Base-by-base conservation (phyloP, 2,113 vertebrate genomes). In the Lagopus leucura region DNA sequence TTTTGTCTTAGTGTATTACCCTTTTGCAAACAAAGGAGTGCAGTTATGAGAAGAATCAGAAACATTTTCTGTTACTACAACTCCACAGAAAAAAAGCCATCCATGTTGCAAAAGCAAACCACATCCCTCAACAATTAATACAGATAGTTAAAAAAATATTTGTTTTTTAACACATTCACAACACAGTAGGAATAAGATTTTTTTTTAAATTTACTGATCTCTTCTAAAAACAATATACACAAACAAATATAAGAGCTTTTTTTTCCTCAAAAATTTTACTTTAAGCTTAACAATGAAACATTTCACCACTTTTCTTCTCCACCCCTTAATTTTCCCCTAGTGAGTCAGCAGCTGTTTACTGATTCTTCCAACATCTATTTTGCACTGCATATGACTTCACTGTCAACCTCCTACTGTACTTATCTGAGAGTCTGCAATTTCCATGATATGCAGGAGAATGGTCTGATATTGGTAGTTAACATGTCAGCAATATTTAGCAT, bases 261-360 rank as follows among this genome's bases (percentile, higher is more conserved):
- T 28, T 34, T 1, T 1, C 79, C 72, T 67, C 21, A 60, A 82
- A 82, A 93, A 43, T 3, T 57, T 71, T 80, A 57, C 66, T 95
- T 93, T 92, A 97, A 94, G 65, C 67, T 94, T 83, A 92, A 91
- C 63, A 94, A 87, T 25, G 11, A 82, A 96, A 93, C 47, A 88
- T 82, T 92, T 89, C 36, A 61, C 42, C 70, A 82, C 40, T 27
- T 79, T 86, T 89, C 72, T 72, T 90, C 40, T 22, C 93, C 72
- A 97, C 47, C 48, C 85, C 73, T 65, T 96, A 93, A 94, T 95
- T 96, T 96, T 74, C 75, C 66, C 30, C 47, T 20, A 42, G 66
- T 67, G 54, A 88, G 55, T 79, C 91, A 93, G 89, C 60, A 74
- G 45, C 57, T 89, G 64, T 80, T 95, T 96, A 96, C 21, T 89